phyloP scores from a whole-genome alignment of 2,797 vertebrate species.

The Eleutherodactylus coqui region DNA sequence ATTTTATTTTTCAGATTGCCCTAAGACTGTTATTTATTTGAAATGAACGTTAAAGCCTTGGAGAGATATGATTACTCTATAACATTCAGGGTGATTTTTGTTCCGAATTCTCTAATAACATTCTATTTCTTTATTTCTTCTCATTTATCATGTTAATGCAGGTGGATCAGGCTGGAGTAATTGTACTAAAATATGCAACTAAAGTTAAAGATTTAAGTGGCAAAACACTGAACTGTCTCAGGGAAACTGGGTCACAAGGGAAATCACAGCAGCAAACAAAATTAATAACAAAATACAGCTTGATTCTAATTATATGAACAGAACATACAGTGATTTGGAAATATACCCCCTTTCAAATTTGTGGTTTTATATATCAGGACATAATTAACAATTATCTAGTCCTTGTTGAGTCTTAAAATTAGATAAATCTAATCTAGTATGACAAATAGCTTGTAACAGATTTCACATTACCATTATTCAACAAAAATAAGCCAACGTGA shows the following conservation, averaged over 20 bases:
- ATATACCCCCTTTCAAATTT: not conserved
- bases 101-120: not conserved
- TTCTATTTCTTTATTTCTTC: not conserved
- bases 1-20: not conserved
- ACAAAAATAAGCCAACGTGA: not conserved
- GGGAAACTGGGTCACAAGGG: slow-evolving; percentile 1
- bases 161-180: not conserved
- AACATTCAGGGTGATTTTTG: not conserved
- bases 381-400: slow-evolving; percentile 20
- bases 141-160: not conserved
- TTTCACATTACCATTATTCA: not conserved
- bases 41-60: not conserved
- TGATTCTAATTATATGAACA: slow-evolving; percentile 7
- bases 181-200: not conserved
- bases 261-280: slow-evolving; percentile 16
- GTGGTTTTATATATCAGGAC: slow-evolving; percentile 10
- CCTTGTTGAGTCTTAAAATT: not conserved
- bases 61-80: not conserved
- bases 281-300: slow-evolving; percentile 4
- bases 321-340: slow-evolving; percentile 12
- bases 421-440: not conserved
- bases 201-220: not conserved
- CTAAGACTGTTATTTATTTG: not conserved
- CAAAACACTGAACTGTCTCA: slow-evolving; percentile 6
- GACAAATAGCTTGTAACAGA: slow-evolving; percentile 4